phyloP scores from a whole-genome alignment of 1,140 invertebrate genomes.

The Cherax quadricarinatus region DNA sequence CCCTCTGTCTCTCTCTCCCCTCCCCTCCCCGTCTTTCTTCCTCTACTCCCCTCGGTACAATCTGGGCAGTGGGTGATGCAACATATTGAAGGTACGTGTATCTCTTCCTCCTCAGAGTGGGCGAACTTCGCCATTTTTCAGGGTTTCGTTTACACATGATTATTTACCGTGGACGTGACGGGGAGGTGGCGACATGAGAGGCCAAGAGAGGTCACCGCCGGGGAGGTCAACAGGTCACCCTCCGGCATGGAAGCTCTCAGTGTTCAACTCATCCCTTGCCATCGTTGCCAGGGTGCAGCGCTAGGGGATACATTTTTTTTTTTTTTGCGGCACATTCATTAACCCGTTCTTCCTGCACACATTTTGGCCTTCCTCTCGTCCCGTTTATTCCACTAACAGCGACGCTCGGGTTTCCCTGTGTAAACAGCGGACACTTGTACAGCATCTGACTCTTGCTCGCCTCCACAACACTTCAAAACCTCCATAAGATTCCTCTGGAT shows the following conservation, averaged over 20 bases:
- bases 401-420: constrained; percentile 46
- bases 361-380: constrained; percentile 32
- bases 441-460: too few relatives aligned
- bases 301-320: constrained; percentile 1
- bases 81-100: background rate
- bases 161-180: constrained; percentile 37
- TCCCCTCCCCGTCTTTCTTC: background rate
- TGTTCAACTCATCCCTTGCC: constrained; percentile 43
- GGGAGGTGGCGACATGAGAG: constrained; percentile 19
- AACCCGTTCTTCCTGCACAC: constrained; percentile 57
- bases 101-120: constrained; percentile 1
- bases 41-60: constrained; percentile 39
- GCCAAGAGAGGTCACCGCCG: background rate
- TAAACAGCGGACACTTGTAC: background rate
- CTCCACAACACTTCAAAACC: background rate
- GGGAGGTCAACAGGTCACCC: background rate
- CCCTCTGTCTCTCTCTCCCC: constrained; percentile 10
- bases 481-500: background rate
- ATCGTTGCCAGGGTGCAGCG: constrained; percentile 22
- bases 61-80: constrained; percentile 39
- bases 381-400: constrained; percentile 50
- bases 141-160: constrained; percentile 19
- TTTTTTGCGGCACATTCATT: constrained; percentile 57
- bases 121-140: background rate
- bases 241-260: background rate